Evolutionary conservation across 1,140 invertebrate species (phyloP).

Genomic region (Pseudomyrmex sp.): DNA sequence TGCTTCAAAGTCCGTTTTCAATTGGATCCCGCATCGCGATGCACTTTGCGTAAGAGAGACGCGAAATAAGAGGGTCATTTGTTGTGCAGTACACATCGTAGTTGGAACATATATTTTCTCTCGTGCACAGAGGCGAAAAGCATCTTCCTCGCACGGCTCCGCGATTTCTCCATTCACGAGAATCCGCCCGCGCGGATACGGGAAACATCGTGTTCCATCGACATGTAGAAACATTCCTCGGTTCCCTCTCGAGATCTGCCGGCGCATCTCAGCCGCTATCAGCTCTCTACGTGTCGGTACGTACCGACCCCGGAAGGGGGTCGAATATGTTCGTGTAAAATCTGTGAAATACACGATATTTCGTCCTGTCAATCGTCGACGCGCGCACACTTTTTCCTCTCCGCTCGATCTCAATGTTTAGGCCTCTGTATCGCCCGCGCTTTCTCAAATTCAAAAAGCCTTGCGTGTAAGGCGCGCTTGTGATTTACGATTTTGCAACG

Average conservation of each 20-base stretch:
- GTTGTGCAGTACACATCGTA: constrained; percentile 50
- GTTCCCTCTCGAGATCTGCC: constrained; percentile 39
- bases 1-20: neutral
- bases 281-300: constrained; percentile 28
- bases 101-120: constrained; percentile 36
- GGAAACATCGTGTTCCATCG: constrained; percentile 34
- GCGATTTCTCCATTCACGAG: constrained; percentile 63
- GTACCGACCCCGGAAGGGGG: constrained; percentile 1
- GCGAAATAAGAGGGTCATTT: constrained; percentile 69
- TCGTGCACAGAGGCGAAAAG: neutral
- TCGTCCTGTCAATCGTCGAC: constrained; percentile 48
- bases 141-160: constrained; percentile 11
- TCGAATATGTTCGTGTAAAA: constrained; percentile 8
- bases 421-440: constrained; percentile 4
- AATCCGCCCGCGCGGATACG: constrained; percentile 8
- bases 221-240: constrained; percentile 58
- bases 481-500: constrained; percentile 20
- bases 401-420: constrained; percentile 39
- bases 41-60: constrained; percentile 46
- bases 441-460: constrained; percentile 4
- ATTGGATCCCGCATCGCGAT: constrained; percentile 45
- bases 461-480: neutral
- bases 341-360: constrained; percentile 68
- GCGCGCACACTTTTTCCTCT: constrained; percentile 21
- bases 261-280: constrained; percentile 25